A percentile compares a stretch with the other conserved stretches of the same genome.
These are phyloP conservation scores for Drosophila sp. DNA, from an alignment of 1,140 invertebrate species.

Conservation along the genomic window DNA sequence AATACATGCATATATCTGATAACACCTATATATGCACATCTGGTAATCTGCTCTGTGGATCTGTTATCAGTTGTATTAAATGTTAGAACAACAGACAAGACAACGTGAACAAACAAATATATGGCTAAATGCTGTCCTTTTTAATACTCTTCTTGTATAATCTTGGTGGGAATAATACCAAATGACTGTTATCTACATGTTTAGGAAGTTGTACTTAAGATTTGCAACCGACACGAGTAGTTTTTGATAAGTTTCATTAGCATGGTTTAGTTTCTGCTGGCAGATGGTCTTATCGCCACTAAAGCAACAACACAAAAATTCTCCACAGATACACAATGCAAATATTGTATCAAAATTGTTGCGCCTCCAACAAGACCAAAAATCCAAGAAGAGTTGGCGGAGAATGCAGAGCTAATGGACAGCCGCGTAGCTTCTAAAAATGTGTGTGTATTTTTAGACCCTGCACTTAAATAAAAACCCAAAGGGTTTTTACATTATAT, in stretches of 20 bases:
- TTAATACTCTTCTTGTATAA: neutral
- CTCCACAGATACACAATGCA: constrained; percentile 51
- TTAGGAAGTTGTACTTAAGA: constrained; percentile 14
- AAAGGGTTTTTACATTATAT: no score
- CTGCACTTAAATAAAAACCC: no score
- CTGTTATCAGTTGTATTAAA: constrained; percentile 15
- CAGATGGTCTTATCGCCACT: constrained; percentile 5
- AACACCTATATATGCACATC: neutral
- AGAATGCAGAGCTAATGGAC: constrained; percentile 29
- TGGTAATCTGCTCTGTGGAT: neutral
- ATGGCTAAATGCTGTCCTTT: constrained; percentile 25
- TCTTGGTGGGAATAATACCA: neutral
- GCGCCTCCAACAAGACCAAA: constrained; percentile 17
- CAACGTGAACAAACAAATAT: constrained; percentile 9
- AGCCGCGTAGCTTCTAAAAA: constrained; percentile 22
- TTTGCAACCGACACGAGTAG: constrained; percentile 26
- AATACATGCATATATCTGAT: no score
- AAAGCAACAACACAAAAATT: neutral
- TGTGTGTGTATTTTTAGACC: neutral
- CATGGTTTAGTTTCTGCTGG: neutral
- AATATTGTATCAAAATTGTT: constrained; percentile 54
- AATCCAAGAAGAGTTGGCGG: neutral
- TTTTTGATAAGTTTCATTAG: constrained; percentile 23
- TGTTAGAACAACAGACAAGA: constrained; percentile 6
- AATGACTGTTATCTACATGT: constrained; percentile 26